A percentile compares a stretch with the other conserved stretches of the same genome.
These are phyloP conservation scores for Vidua chalybeata DNA, from an alignment of 2,113 vertebrate genomes.

Conservation along the genomic window DNA sequence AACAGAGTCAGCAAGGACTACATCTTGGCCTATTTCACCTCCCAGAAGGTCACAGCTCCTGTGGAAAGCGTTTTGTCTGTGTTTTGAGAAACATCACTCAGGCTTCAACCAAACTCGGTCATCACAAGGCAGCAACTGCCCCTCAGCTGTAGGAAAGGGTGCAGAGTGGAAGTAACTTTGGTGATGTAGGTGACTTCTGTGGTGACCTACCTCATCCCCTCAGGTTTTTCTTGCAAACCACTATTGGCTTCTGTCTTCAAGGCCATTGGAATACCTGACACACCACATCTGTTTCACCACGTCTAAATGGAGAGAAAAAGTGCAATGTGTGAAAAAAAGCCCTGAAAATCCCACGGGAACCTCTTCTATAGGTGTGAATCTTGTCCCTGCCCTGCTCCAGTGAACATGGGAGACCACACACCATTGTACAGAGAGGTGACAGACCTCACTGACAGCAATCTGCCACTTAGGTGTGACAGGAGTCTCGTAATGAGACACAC, in stretches of 20 bases:
- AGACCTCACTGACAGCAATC: background rate
- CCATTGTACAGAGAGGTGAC: rapidly evolving
- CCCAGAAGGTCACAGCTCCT: background rate
- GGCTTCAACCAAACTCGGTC: background rate
- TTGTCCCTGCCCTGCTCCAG: background rate
- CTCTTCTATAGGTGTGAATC: rapidly evolving
- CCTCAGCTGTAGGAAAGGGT: background rate
- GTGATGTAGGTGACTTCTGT: background rate
- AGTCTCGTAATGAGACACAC: background rate
- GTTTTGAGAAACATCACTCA: background rate
- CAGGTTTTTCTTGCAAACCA: background rate
- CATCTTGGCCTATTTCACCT: background rate
- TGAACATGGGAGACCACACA: background rate
- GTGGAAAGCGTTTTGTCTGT: background rate
- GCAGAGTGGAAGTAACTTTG: background rate
- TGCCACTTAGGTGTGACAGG: background rate
- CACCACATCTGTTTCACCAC: background rate
- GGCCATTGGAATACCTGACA: background rate
- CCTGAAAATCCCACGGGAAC: background rate
- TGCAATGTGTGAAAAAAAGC: background rate
- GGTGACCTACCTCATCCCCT: background rate
- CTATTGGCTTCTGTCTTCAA: background rate
- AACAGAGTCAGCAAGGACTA: background rate
- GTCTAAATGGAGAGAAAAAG: background rate
- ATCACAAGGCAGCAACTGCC: background rate